These are phyloP conservation scores for Andrena fulva DNA, from an alignment of 2,888 invertebrate genomes.

Conservation along the genomic window DNA sequence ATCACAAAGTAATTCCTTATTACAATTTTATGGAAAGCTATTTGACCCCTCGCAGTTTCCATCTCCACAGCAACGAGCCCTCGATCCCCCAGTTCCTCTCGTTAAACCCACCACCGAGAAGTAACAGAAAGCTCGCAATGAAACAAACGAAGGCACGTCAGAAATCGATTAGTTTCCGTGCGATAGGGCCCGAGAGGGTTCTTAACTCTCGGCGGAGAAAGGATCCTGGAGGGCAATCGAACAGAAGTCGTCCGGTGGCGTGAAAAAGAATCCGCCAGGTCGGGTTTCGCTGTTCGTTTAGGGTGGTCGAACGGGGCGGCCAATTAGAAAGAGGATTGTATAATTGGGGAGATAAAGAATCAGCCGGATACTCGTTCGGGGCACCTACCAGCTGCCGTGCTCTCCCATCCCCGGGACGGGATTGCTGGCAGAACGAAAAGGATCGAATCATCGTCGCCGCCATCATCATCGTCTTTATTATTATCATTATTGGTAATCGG, in stretches of 20 bases:
- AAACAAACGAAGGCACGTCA: background rate
- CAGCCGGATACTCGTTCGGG: conserved; percentile 81
- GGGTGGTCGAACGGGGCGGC: conserved; percentile 70
- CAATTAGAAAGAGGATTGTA: conserved; percentile 82
- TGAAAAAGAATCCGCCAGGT: conserved; percentile 61
- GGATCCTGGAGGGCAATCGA: background rate
- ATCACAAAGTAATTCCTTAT: too few species aligned
- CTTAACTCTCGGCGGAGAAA: background rate
- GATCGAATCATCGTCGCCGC: conserved; percentile 60
- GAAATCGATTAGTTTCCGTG: background rate
- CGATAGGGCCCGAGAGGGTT: background rate
- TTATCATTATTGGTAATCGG: conserved; percentile 54
- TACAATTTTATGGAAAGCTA: too few species aligned
- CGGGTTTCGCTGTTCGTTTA: conserved; percentile 63
- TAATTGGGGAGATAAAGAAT: conserved; percentile 83
- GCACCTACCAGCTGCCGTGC: conserved; percentile 81
- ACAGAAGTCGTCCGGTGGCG: conserved; percentile 58
- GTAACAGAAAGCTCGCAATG: too few species aligned
- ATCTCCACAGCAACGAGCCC: too few species aligned
- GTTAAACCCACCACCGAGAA: too few species aligned
- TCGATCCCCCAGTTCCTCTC: too few species aligned
- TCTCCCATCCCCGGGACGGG: conserved; percentile 14
- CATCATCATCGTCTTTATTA: conserved; percentile 48
- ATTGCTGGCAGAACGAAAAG: conserved; percentile 40
- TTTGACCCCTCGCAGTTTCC: too few species aligned